Evolutionary conservation across 2,888 invertebrate species (phyloP).

Genomic region (Sclerodermus sp.): DNA sequence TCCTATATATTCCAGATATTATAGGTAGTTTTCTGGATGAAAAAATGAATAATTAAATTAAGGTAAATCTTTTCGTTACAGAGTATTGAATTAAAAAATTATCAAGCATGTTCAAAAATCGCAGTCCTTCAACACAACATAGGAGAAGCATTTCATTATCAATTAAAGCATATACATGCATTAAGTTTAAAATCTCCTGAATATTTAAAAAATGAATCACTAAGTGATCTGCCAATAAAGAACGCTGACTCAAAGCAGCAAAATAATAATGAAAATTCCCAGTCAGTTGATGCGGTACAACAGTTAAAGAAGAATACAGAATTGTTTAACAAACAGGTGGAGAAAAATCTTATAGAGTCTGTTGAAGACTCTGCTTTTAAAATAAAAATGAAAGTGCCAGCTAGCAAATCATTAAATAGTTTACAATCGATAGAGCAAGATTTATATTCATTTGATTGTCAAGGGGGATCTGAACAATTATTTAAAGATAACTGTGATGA

Average conservation of each 20-base stretch:
- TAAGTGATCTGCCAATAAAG: too few relatives aligned
- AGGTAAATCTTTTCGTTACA: conserved; percentile 34
- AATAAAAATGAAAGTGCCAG: conserved; percentile 47
- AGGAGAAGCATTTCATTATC: conserved; percentile 54
- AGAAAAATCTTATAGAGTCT: conserved; percentile 49
- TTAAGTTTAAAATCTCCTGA: conserved; percentile 28
- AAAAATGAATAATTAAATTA: too few relatives aligned
- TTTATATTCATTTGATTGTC: conserved; percentile 54
- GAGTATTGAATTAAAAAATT: conserved; percentile 56
- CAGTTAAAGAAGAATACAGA: conserved; percentile 35
- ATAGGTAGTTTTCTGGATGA: too few relatives aligned
- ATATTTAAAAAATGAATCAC: too few relatives aligned
- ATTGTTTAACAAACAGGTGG: conserved; percentile 49
- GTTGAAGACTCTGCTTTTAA: conserved; percentile 45
- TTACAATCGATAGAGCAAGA: conserved; percentile 49
- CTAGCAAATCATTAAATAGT: conserved; percentile 52
- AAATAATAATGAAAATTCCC: background rate
- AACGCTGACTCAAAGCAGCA: too few relatives aligned
- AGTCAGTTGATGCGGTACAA: conserved; percentile 7
- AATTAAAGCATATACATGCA: conserved; percentile 51
- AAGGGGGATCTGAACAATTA: conserved; percentile 57
- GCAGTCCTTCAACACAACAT: conserved; percentile 56
- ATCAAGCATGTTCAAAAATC: conserved; percentile 58
- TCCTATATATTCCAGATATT: too few relatives aligned
- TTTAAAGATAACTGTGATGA: conserved; percentile 44